phyloP scores from a whole-genome alignment of 64 coral and sea anemone genomes.

The Dendronephthya gigantea region DNA sequence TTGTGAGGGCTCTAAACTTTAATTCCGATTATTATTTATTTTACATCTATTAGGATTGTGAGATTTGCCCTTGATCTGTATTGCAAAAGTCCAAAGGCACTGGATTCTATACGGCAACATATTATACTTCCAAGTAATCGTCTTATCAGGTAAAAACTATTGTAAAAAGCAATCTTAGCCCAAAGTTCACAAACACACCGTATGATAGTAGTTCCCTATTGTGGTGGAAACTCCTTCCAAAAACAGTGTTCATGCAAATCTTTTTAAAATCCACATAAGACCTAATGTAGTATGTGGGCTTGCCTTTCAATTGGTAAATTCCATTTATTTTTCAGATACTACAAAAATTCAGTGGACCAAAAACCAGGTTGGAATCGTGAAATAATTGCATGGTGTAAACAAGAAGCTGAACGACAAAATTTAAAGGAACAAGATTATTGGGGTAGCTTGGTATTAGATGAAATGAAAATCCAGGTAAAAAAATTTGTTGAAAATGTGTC shows the following conservation, averaged over 20 bases:
- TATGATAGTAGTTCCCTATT: not conserved
- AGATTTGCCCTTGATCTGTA: not conserved
- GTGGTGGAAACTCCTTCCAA: not conserved
- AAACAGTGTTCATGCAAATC: not conserved
- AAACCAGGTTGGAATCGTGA: conserved; percentile 3
- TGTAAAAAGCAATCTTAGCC: not conserved
- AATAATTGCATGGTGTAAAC: conserved; percentile 10
- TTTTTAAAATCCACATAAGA: not conserved
- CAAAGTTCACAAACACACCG: not conserved
- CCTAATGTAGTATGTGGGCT: not conserved
- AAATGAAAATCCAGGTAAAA: not conserved
- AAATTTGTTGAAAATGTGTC: too few species aligned
- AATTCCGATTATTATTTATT: not conserved
- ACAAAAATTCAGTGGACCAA: not conserved
- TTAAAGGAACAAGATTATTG: not conserved
- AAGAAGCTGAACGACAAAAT: conserved; percentile 7
- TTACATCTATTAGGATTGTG: not conserved
- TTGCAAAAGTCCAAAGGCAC: not conserved
- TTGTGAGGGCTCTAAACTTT: not conserved
- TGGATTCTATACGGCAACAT: not conserved
- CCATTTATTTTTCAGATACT: not conserved
- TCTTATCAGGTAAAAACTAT: conserved; percentile 15
- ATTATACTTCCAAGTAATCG: conserved; percentile 13
- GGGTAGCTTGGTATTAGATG: not conserved
- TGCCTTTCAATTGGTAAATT: too few species aligned